Percentiles rank a stretch among this genome's conserved stretches.
phyloP scores from a whole-genome alignment of 2,797 vertebrate species.

The Pseudochromis fuscus region DNA sequence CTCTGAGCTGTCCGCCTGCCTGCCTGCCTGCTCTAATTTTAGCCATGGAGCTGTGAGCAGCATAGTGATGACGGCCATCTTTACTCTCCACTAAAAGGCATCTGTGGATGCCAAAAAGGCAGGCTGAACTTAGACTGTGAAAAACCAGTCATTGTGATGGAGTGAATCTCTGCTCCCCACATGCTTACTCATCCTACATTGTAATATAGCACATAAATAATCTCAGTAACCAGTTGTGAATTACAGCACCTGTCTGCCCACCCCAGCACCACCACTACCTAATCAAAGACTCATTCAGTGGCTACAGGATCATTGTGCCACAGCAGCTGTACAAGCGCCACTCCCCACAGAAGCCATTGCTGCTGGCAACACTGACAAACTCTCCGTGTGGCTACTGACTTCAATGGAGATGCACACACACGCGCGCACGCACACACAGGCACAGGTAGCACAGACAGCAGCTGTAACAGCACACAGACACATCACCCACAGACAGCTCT shows the following conservation, averaged over 20 bases:
- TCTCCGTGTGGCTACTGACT: conserved; percentile 45
- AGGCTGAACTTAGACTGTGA: conserved; percentile 44
- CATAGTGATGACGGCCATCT: conserved; percentile 86
- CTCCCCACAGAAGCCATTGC: conserved; percentile 42
- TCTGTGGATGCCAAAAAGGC: conserved; percentile 71
- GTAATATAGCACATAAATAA: neutral
- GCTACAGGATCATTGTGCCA: conserved; percentile 21
- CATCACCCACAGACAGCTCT: conserved; percentile 33
- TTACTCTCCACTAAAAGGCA: conserved; percentile 79
- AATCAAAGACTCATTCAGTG: conserved; percentile 54
- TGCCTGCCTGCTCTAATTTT: conserved; percentile 84
- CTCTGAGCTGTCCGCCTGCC: conserved; percentile 63
- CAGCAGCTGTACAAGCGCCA: conserved; percentile 44
- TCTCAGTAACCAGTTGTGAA: conserved; percentile 6
- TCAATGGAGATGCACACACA: conserved; percentile 64
- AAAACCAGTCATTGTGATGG: conserved; percentile 43
- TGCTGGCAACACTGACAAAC: conserved; percentile 40
- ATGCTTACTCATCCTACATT: neutral
- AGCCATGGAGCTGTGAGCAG: conserved; percentile 80
- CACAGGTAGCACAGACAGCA: conserved; percentile 62
- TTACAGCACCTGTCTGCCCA: conserved; percentile 1
- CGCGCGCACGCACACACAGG: conserved; percentile 24
- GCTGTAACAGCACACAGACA: conserved; percentile 39
- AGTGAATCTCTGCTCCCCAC: conserved; percentile 20
- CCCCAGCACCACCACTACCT: neutral